A percentile compares a stretch with the other conserved stretches of the same genome.
Conservation (phyloP, 2,888 invertebrate genomes). For the Eristalis pertinax region DNA sequence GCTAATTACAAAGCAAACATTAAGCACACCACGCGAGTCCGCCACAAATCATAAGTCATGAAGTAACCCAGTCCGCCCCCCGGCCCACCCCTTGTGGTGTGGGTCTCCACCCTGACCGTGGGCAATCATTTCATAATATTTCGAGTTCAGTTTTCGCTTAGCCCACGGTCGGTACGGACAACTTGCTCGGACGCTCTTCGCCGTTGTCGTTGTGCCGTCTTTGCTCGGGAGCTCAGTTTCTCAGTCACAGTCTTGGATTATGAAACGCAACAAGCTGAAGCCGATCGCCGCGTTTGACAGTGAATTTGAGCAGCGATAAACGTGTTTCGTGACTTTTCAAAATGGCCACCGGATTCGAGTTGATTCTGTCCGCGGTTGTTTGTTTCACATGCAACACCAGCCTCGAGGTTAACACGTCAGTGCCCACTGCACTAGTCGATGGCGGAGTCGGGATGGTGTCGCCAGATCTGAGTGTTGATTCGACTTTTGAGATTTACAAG, state of each 20-base stretch:
- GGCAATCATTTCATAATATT: constrained; percentile 67
- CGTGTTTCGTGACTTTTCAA: not conserved
- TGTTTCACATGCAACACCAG: constrained; percentile 76
- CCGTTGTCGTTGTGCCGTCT: not conserved
- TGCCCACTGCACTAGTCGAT: not conserved
- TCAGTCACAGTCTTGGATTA: constrained; percentile 32
- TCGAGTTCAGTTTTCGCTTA: constrained; percentile 59
- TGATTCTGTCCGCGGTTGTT: constrained; percentile 77
- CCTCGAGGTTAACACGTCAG: constrained; percentile 67
- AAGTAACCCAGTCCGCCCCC: constrained; percentile 22
- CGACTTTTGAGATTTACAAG: constrained; percentile 70
- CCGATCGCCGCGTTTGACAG: constrained; percentile 36
- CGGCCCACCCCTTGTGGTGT: not conserved
- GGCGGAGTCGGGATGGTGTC: constrained; percentile 54
- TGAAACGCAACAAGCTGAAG: constrained; percentile 53
- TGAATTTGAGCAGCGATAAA: constrained; percentile 48
- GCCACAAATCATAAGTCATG: constrained; percentile 70
- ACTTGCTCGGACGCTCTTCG: constrained; percentile 1
- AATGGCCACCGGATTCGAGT: constrained; percentile 75
- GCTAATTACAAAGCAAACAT: constrained; percentile 69
- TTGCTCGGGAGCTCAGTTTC: not conserved
- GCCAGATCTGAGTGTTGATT: constrained; percentile 52
- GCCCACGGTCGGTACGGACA: constrained; percentile 57
- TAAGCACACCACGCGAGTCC: constrained; percentile 67
- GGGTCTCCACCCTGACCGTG: constrained; percentile 25